Base-by-base conservation (phyloP, 1,140 invertebrate species). In the Amphibalanus amphitrite region DNA sequence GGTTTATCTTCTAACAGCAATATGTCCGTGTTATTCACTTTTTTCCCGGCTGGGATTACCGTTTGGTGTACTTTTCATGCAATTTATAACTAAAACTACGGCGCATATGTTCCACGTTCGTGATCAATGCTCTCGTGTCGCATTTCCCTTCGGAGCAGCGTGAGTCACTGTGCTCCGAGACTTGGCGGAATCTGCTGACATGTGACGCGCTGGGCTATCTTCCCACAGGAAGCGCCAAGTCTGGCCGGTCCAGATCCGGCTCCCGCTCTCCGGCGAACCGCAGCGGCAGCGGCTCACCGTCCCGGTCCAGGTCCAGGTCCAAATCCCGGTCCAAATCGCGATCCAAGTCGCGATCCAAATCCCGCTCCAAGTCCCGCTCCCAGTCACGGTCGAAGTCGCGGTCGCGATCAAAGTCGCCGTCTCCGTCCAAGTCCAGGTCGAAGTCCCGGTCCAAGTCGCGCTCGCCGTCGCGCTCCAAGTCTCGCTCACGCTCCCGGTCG, bases 351-450 rank as follows among this genome's bases (percentile, higher is more conserved):
- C 33, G 68, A 25, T 40, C 64, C 28, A 70, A 69, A 28, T 73
- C 73, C 23, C n/a, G n/a, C 29, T 73, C 71, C 15, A n/a, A 38
- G 33, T 73, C 73, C 25, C 67, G 70, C 8, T 70, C 69, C 25
- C 40, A 67, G 10, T 75, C 74, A 28, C 28, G 70, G 29, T 71
- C 67, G 28, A 67, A 69, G 17, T 80, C 72, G 30, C 69, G 47
- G 30, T 75, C 79, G 0, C 75, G 74, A 23, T 77, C 77, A 76
- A 81, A 78, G 25, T 76, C 76, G 15, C 77, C 76, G 70, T 79
- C 78, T 0, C 74, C 72, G n/a, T 80, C 79, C 20, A 59, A 69
- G 26, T 73, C 74, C 26, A 25, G 70, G 0, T 65, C 26, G 25
- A 70, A 59, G 25, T 75, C 69, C 17, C 65, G 40, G 10, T 74